Evolutionary conservation across 2,888 invertebrate genomes (phyloP).

Genomic region (Drosophila paracracens): DNA sequence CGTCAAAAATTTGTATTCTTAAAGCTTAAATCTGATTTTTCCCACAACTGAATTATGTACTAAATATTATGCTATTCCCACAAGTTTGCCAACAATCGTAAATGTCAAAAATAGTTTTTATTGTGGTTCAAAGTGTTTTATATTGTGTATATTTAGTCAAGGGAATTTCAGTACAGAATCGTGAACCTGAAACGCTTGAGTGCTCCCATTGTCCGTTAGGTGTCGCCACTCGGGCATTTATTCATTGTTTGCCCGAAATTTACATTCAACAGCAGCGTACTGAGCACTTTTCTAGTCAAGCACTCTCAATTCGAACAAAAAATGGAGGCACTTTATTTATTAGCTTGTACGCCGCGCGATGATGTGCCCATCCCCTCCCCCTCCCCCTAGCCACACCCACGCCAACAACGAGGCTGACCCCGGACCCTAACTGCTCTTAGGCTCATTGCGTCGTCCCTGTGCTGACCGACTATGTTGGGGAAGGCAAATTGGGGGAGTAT

Average conservation of each 20-base stretch:
- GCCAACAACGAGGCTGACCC: background rate
- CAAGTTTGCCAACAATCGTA: slow-evolving; percentile 18
- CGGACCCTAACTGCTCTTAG: slow-evolving; percentile 9
- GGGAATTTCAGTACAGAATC: slow-evolving; percentile 17
- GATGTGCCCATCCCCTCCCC: slow-evolving; percentile 41
- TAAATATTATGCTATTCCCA: slow-evolving; percentile 7
- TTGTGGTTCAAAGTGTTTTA: slow-evolving; percentile 14
- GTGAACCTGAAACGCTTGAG: slow-evolving; percentile 28
- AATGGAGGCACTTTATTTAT: slow-evolving; percentile 71
- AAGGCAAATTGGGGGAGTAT: slow-evolving; percentile 25
- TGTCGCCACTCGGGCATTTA: slow-evolving; percentile 31
- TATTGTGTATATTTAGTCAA: slow-evolving; percentile 6
- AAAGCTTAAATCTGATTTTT: background rate
- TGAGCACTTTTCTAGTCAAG: slow-evolving; percentile 75
- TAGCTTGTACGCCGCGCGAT: slow-evolving; percentile 75
- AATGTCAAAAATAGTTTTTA: slow-evolving; percentile 28
- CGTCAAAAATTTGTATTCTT: background rate
- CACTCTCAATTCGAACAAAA: slow-evolving; percentile 49
- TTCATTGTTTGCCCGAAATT: slow-evolving; percentile 49
- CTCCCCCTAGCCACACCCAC: background rate
- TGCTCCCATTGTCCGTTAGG: slow-evolving; percentile 33
- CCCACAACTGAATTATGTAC: slow-evolving; percentile 3
- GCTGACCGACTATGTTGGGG: slow-evolving; percentile 31
- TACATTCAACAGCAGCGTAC: slow-evolving; percentile 48
- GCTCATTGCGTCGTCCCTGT: slow-evolving; percentile 21